phyloP scores from a whole-genome alignment of 1,140 invertebrate species.

The Eciton burchellii region DNA sequence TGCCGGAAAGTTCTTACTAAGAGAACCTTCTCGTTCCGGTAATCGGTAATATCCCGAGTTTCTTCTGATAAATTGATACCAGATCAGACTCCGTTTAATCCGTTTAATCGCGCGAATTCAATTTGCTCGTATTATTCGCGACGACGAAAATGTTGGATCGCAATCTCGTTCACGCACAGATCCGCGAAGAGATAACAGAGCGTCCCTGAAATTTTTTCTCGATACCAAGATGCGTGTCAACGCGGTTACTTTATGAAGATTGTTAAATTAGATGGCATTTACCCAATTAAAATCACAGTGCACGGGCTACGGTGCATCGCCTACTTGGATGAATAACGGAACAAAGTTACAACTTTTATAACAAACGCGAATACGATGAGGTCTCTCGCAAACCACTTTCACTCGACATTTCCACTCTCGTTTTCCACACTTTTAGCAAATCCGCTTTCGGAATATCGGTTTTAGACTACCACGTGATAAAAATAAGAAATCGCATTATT shows the following conservation, averaged over 20 bases:
- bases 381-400: background rate
- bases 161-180: background rate
- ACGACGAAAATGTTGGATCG: background rate
- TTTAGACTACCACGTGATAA: no score
- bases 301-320: background rate
- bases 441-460: no score
- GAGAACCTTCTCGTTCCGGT: background rate
- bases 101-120: background rate
- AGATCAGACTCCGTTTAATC: conserved; percentile 7
- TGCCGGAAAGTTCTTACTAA: background rate
- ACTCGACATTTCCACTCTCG: background rate
- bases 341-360: conserved; percentile 10
- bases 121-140: conserved; percentile 16
- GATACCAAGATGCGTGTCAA: background rate
- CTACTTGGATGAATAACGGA: background rate
- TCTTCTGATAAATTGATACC: background rate
- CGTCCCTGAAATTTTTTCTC: background rate
- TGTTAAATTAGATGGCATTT: conserved; percentile 10
- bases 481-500: no score
- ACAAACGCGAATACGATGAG: background rate
- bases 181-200: background rate
- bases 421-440: background rate
- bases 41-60: background rate
- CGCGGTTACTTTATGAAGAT: background rate
- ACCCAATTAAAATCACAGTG: conserved; percentile 20